Base-by-base conservation (phyloP, 2,888 invertebrate genomes). In the Agonopterix heracliana region DNA sequence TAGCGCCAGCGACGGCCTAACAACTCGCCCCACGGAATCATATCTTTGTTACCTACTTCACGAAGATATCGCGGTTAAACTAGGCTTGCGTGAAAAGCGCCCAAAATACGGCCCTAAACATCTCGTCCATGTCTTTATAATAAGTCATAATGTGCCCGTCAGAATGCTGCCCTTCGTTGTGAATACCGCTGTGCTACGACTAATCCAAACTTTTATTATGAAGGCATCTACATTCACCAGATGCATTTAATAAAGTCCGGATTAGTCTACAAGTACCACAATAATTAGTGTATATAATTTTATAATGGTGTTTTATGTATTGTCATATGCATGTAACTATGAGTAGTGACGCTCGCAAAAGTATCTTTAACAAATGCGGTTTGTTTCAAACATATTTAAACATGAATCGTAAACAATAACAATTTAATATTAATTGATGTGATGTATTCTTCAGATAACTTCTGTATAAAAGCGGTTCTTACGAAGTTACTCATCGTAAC, bases 1-100 rank as follows among this genome's bases (percentile, higher is more conserved):
- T 80, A 78, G 75, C 70, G 73, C 74, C 55, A 64, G 68, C 79
- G 82, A 82, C 82, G 84, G 81, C 82, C 69, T 53, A 44, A 47
- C 12, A 26, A 44, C 38, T 48, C 50, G 45, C 50, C 51, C 52
- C 45, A 9, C 44, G 3, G 9, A 38, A 38, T n/a, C 1, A 38
- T 38, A 38, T 38, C 38, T 38, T 38, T n/a, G n/a, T 38, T 38
- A n/a, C n/a, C 7, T 26, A n/a, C n/a, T 26, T 26, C 38, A 9
- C 38, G 38, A 38, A n/a, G 10, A 38, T 9, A n/a, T 38, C 38
- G 10, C 38, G 38, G 10, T 38, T 38, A 9, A 38, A 9, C 38
- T 10, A 38, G 9, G 38, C 9, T 9, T 38, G 38, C 38, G 38
- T 9, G 26, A 26, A 26, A 9, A 38, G 38, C n/a, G 1, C 38